These are phyloP conservation scores for Cichlasoma orientale DNA, from an alignment of 2,797 vertebrate genomes.

Conservation along the genomic window DNA sequence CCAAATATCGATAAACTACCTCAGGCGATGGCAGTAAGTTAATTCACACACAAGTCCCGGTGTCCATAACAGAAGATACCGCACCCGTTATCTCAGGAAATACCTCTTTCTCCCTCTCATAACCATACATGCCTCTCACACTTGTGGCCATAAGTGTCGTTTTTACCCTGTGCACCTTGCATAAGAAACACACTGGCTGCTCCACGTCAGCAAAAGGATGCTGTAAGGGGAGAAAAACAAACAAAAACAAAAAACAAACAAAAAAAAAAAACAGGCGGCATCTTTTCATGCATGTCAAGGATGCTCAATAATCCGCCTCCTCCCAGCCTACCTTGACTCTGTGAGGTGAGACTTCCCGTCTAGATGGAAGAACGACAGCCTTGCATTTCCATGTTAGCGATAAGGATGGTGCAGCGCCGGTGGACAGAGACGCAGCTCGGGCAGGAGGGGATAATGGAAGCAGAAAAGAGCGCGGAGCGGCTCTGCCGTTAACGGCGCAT, in stretches of 20 bases:
- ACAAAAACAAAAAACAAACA: neutral
- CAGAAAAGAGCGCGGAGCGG: constrained; percentile 55
- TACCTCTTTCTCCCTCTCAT: neutral
- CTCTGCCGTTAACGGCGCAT: constrained; percentile 71
- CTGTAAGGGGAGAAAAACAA: neutral
- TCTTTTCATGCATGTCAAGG: constrained; percentile 25
- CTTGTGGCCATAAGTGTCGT: constrained; percentile 31
- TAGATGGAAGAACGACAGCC: constrained; percentile 66
- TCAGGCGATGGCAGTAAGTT: constrained; percentile 12
- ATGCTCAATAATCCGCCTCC: constrained; percentile 31
- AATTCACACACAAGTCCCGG: constrained; percentile 2
- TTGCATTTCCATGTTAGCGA: constrained; percentile 65
- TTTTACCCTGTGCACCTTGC: constrained; percentile 46
- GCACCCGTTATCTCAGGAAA: constrained; percentile 47
- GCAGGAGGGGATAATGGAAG: constrained; percentile 1
- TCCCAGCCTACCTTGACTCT: constrained; percentile 76
- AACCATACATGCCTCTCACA: constrained; percentile 7
- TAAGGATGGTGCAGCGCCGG: constrained; percentile 58
- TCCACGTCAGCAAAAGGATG: constrained; percentile 65
- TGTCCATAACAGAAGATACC: constrained; percentile 29
- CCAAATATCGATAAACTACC: constrained; percentile 16
- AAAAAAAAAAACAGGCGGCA: neutral
- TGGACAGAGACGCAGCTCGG: constrained; percentile 55
- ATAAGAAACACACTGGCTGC: constrained; percentile 22
- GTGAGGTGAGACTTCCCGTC: constrained; percentile 68